A percentile compares a stretch with the other conserved stretches of the same genome.
phyloP scores from a whole-genome alignment of 2,888 invertebrate genomes.

The Parnassius glacialis region DNA sequence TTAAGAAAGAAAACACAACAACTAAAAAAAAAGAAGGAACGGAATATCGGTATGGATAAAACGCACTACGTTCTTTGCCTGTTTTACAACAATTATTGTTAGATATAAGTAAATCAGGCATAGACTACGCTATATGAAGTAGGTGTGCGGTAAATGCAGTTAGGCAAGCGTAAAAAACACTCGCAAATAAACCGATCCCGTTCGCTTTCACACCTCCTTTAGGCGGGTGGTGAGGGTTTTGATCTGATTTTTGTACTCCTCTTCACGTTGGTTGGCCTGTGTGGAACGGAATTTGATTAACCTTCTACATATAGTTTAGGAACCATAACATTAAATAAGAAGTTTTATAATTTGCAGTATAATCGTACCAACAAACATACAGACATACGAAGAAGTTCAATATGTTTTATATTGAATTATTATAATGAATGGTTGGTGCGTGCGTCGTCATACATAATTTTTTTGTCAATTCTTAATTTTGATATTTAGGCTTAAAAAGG shows the following conservation, averaged over 20 bases:
- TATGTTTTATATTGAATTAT: slow-evolving; percentile 12
- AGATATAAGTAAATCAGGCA: slow-evolving; percentile 43
- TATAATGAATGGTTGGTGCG: slow-evolving; percentile 65
- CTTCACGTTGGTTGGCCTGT: slow-evolving; percentile 99
- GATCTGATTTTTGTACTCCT: slow-evolving; percentile 99
- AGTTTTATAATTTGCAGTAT: background rate
- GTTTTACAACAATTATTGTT: slow-evolving; percentile 18
- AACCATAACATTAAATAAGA: background rate
- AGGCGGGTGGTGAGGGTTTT: slow-evolving; percentile 98
- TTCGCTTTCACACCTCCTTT: slow-evolving; percentile 93
- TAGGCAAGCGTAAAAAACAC: slow-evolving; percentile 72
- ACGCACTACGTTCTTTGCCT: slow-evolving; percentile 54
- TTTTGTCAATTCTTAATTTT: too few relatives aligned
- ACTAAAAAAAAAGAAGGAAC: slow-evolving; percentile 39
- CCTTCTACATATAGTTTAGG: slow-evolving; percentile 38
- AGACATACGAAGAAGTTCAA: slow-evolving; percentile 6
- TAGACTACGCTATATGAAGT: slow-evolving; percentile 49
- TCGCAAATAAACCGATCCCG: slow-evolving; percentile 55
- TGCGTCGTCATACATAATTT: slow-evolving; percentile 61
- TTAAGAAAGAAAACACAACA: slow-evolving; percentile 54
- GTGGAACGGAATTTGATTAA: slow-evolving; percentile 53
- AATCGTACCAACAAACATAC: background rate
- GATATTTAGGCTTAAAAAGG: too few relatives aligned
- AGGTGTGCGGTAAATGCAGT: slow-evolving; percentile 66
- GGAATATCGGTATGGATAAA: slow-evolving; percentile 42